Base-by-base conservation (phyloP, 37 sponge, comb jelly and placozoan species). In the Agelas oroides region DNA sequence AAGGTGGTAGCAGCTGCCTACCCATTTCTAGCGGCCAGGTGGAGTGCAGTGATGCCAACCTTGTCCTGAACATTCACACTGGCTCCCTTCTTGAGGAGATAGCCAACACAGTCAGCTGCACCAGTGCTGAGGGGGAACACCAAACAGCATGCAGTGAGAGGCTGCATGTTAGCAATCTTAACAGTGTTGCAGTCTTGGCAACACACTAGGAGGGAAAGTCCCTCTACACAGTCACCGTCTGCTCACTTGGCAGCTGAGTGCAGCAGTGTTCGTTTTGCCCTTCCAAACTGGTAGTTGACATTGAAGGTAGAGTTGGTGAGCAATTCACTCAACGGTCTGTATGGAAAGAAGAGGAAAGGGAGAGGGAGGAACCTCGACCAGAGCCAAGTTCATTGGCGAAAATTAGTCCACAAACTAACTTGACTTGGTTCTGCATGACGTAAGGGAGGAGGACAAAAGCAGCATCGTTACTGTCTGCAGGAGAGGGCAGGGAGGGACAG, bases 21-120 rank as follows among this genome's bases (percentile, higher is more conserved):
- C 91, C 95, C 97, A 83, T 92, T 92, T 60, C 95, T 87, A n/a
- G 93, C 95, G 6, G 97, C 97, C 58, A 94, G 61, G 79, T 92
- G 93, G 27, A 97, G 88, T 52, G 97, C 83, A 52, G 90, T 92
- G 21, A 92, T 84, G 5, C 95, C 95, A 75, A 87, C 87, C 78
- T 67, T 84, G 73, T 97, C 97, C 32, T 76, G 83, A 13, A 72
- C 2, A 64, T 97, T 90, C 6, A 91, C 91, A 39, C 72, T 72
- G 34, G 92, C 93, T 69, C 97, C 97, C 74, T 65, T 84, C 81
- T 74, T 92, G 54, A 97, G 61, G 41, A 97, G 71, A 2, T 88
- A 67, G 1, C 68, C 83, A 61, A 97, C 77, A 71, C 91, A 92
- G 20, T 94, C 95, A 23, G 88, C 52, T 46, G 95, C 82, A 31